phyloP scores from a whole-genome alignment of 1,140 invertebrate genomes.

The Drosophila melanica region DNA sequence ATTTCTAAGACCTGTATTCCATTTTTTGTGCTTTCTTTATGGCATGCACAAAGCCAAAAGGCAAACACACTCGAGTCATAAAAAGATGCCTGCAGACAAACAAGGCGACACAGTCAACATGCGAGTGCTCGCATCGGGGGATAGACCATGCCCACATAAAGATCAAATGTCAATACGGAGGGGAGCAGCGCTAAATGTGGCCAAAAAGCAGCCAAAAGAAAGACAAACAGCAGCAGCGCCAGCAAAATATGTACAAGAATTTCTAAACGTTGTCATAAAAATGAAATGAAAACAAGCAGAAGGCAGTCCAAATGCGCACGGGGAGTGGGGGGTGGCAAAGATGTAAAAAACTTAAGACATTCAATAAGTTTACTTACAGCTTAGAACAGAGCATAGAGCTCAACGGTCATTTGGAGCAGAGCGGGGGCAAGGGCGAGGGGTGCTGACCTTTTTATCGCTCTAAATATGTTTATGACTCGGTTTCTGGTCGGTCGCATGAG shows the following conservation, averaged over 20 bases:
- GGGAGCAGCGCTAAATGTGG: conserved; percentile 65
- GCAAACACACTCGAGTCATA: conserved; percentile 81
- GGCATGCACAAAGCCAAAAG: conserved; percentile 75
- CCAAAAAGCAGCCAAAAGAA: conserved; percentile 65
- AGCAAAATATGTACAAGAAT: conserved; percentile 74
- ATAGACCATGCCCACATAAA: conserved; percentile 68
- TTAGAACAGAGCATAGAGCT: conserved; percentile 12
- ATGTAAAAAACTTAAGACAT: conserved; percentile 76
- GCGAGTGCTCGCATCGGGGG: conserved; percentile 9
- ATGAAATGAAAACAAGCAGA: conserved; percentile 80
- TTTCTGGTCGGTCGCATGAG: conserved; percentile 2
- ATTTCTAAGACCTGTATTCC: conserved; percentile 57
- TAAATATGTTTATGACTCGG: conserved; percentile 68
- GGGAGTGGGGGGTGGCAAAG: neutral
- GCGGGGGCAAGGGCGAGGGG: neutral
- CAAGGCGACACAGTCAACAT: conserved; percentile 72
- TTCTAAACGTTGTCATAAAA: conserved; percentile 83
- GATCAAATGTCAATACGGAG: conserved; percentile 78
- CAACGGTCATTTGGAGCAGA: neutral
- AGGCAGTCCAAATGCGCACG: conserved; percentile 15
- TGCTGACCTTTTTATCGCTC: conserved; percentile 77
- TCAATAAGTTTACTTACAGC: conserved; percentile 75
- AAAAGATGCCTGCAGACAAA: conserved; percentile 82
- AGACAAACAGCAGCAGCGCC: conserved; percentile 62
- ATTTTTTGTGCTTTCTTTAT: conserved; percentile 62